phyloP scores from a whole-genome alignment of 2,888 invertebrate species.

The Spatulosminthurus flaviceps region DNA sequence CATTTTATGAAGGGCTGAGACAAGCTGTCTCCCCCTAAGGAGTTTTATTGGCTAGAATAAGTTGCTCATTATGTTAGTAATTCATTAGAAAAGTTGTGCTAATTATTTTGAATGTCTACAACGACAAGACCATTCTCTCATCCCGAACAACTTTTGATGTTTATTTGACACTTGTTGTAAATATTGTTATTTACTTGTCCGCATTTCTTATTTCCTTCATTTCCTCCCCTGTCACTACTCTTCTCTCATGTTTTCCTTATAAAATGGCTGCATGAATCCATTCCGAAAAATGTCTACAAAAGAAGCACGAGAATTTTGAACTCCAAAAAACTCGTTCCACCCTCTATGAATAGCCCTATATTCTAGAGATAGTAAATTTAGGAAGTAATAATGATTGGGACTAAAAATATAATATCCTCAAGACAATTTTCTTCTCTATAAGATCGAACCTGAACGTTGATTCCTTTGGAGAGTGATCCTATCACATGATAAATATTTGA shows the following conservation, averaged over 20 bases:
- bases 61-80: neutral
- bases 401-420: neutral
- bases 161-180: neutral
- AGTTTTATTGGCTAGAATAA: neutral
- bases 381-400: neutral
- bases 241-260: too few relatives aligned
- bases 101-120: neutral
- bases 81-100: neutral
- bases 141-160: neutral
- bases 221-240: neutral
- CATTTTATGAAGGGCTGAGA: neutral
- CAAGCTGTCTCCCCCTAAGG: neutral
- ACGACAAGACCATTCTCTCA: neutral
- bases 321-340: too few relatives aligned
- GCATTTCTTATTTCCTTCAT: neutral
- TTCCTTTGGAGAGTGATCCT: conserved; percentile 22
- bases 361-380: too few relatives aligned
- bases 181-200: conserved; percentile 1
- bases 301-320: too few relatives aligned
- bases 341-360: too few relatives aligned
- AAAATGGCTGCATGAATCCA: too few relatives aligned
- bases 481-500: conserved; percentile 46
- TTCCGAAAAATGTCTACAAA: too few relatives aligned
- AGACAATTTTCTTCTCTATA: neutral
- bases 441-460: neutral